phyloP scores from a whole-genome alignment of 1,140 invertebrate species.

The Nasonia vitripennis region DNA sequence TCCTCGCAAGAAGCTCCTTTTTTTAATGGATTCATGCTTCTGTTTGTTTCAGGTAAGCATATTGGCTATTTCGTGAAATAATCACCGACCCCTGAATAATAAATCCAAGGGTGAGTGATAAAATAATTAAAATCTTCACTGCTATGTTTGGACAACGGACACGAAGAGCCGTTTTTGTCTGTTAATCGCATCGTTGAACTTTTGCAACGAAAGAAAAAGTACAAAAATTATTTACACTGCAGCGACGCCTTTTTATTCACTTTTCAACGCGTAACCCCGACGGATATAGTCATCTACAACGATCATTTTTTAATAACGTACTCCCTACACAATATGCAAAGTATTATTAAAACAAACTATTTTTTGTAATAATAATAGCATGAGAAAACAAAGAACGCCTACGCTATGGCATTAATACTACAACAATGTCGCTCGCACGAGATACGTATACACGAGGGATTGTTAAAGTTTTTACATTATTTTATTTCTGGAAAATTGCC shows the following conservation, averaged over 20 bases:
- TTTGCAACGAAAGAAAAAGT: not conserved
- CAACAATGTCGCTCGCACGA: not conserved
- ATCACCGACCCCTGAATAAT: not conserved
- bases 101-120: not conserved
- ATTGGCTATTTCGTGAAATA: not conserved
- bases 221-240: not conserved
- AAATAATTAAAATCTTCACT: not conserved
- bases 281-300: no score
- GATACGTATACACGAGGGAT: no score
- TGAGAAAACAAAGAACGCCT: no score
- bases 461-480: not conserved
- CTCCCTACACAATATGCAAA: no score
- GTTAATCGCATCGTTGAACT: not conserved
- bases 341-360: no score
- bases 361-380: no score
- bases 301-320: no score
- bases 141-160: not conserved
- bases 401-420: no score
- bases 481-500: not conserved
- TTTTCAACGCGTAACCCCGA: no score
- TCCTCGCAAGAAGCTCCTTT: not conserved
- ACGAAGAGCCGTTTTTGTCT: no score
- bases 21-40: not conserved
- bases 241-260: no score
- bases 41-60: slow-evolving; percentile 21